These are phyloP conservation scores for Melanerpes formicivorus DNA, from an alignment of 2,113 vertebrate genomes.

Conservation along the genomic window DNA sequence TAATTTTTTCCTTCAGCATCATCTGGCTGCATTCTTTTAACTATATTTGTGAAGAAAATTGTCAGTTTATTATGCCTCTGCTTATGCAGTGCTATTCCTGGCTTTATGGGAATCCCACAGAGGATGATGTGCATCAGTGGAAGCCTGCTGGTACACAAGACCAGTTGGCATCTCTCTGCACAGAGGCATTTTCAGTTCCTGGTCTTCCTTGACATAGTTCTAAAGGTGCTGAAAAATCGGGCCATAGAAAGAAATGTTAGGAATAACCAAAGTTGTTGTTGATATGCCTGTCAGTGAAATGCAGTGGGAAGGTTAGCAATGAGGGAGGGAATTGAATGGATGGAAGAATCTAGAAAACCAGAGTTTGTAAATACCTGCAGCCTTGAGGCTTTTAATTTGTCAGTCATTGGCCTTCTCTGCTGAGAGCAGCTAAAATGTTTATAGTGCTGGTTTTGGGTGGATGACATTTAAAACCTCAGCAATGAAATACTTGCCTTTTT, in stretches of 20 bases:
- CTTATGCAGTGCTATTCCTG: neutral
- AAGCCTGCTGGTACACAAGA: neutral
- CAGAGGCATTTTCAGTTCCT: neutral
- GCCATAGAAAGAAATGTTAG: neutral
- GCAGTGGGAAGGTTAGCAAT: neutral
- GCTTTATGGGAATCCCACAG: neutral
- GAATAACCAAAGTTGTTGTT: neutral
- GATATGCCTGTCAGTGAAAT: neutral
- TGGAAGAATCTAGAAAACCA: constrained; percentile 40
- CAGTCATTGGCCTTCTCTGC: constrained; percentile 4
- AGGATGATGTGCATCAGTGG: neutral
- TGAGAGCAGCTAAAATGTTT: constrained; percentile 32
- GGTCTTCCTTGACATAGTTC: neutral
- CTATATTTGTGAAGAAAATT: neutral
- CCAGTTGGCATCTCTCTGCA: neutral
- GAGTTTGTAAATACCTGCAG: constrained; percentile 27
- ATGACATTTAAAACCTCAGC: constrained; percentile 45
- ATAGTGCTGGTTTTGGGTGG: neutral
- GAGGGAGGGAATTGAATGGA: neutral
- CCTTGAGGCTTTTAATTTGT: constrained; percentile 38
- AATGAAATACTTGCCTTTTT: constrained; percentile 3
- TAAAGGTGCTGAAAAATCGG: neutral
- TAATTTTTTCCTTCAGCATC: neutral
- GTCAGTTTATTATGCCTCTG: neutral
- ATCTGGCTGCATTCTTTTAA: neutral